phyloP scores from a whole-genome alignment of 2,113 vertebrate species.

The Indri indri region DNA sequence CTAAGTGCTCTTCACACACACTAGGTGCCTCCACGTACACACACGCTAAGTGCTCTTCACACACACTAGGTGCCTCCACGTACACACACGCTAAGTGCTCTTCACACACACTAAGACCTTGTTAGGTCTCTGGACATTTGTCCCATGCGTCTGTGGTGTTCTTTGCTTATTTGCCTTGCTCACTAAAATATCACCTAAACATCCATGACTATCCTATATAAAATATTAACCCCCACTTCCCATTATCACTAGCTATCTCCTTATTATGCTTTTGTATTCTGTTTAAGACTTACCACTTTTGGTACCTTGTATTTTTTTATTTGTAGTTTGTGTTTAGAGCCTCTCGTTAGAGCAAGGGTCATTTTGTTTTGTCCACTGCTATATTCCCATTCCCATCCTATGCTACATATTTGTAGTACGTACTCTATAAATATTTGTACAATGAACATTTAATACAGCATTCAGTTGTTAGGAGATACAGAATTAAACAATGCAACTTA shows the following conservation, averaged over 20 bases:
- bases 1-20: not conserved
- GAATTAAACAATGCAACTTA: not conserved
- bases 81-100: too few relatives aligned
- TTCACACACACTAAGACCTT: not conserved
- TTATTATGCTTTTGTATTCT: not conserved
- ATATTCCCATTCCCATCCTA: not conserved
- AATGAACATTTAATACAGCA: not conserved
- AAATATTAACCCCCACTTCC: not conserved
- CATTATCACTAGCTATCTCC: not conserved
- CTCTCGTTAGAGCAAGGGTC: not conserved
- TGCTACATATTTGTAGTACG: not conserved
- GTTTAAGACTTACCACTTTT: not conserved
- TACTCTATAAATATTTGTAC: constrained; percentile 1
- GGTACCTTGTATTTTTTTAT: not conserved
- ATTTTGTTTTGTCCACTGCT: constrained; percentile 27
- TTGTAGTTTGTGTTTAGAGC: not conserved
- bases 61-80: too few relatives aligned
- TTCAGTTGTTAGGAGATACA: not conserved
- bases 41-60: too few relatives aligned
- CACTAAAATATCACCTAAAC: not conserved
- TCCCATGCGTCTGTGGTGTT: not conserved
- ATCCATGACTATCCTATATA: not conserved
- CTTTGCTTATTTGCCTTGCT: not conserved
- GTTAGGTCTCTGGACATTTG: not conserved
- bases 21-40: too few relatives aligned